These are phyloP conservation scores for Drosophila fungiperda DNA, from an alignment of 2,888 invertebrate genomes.

Conservation along the genomic window DNA sequence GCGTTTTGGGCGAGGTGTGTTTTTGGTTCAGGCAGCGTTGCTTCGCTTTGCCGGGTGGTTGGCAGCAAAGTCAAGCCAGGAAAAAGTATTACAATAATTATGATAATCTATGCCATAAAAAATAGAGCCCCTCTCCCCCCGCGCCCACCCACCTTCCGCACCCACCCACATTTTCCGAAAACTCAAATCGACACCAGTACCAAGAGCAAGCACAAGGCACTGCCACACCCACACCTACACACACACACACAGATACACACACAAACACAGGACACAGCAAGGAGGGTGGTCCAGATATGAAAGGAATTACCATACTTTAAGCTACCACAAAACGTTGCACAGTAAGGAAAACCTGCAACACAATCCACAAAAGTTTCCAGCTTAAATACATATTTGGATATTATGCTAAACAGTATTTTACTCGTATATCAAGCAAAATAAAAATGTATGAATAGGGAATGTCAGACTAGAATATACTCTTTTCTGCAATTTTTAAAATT, in stretches of 20 bases:
- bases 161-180: constrained; percentile 18
- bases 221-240: no score
- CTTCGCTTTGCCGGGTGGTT: constrained; percentile 57
- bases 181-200: constrained; percentile 59
- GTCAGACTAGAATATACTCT: neutral
- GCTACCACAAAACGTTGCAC: constrained; percentile 59
- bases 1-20: constrained; percentile 3
- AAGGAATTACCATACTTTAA: constrained; percentile 79
- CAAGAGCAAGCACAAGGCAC: constrained; percentile 35
- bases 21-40: constrained; percentile 11
- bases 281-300: constrained; percentile 23
- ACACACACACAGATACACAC: no score
- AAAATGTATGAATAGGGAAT: neutral
- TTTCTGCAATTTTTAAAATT: neutral
- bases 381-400: constrained; percentile 58
- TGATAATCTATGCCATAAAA: constrained; percentile 81
- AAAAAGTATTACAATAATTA: constrained; percentile 82
- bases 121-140: constrained; percentile 27
- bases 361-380: constrained; percentile 46
- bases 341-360: constrained; percentile 34
- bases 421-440: neutral
- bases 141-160: no score
- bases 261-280: constrained; percentile 26
- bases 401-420: constrained; percentile 57
- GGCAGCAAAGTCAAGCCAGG: constrained; percentile 68